Evolutionary conservation across 2,113 vertebrate species (phyloP).

Genomic region (Tyrannus savana): DNA sequence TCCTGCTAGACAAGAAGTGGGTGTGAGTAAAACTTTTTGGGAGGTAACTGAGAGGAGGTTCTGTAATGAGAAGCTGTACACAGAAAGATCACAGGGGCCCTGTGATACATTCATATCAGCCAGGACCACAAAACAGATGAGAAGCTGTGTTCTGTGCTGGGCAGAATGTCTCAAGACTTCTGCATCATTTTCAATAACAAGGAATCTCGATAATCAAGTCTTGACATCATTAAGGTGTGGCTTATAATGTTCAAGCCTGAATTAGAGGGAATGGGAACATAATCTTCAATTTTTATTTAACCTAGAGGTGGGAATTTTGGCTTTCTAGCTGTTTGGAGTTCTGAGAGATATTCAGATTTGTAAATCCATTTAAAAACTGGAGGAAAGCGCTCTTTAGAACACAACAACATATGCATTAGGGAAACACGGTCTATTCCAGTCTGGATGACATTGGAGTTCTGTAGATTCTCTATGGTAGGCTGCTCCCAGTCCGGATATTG

Average conservation of each 20-base stretch:
- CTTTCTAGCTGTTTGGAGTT: not conserved
- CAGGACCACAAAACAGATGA: not conserved
- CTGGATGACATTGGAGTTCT: not conserved
- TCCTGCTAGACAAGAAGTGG: conserved; percentile 6
- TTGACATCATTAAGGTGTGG: not conserved
- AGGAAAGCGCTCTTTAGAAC: not conserved
- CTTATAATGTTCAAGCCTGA: not conserved
- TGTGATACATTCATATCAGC: not conserved
- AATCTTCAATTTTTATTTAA: not conserved
- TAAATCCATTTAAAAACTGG: not conserved
- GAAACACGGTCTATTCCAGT: not conserved
- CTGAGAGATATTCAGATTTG: not conserved
- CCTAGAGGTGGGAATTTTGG: not conserved
- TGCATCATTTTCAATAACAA: not conserved
- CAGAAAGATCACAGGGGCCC: not conserved
- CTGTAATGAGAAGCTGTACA: not conserved
- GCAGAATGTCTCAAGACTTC: not conserved
- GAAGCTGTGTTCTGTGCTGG: not conserved
- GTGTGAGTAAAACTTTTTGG: not conserved
- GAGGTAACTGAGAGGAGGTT: not conserved
- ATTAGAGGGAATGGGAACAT: not conserved
- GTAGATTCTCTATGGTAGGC: not conserved
- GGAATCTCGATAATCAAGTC: not conserved
- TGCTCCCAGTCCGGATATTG: conserved; percentile 9
- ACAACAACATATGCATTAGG: not conserved